Evolutionary conservation across 64 coral and sea anemone genomes (phyloP).

Genomic region (Porites lutea): DNA sequence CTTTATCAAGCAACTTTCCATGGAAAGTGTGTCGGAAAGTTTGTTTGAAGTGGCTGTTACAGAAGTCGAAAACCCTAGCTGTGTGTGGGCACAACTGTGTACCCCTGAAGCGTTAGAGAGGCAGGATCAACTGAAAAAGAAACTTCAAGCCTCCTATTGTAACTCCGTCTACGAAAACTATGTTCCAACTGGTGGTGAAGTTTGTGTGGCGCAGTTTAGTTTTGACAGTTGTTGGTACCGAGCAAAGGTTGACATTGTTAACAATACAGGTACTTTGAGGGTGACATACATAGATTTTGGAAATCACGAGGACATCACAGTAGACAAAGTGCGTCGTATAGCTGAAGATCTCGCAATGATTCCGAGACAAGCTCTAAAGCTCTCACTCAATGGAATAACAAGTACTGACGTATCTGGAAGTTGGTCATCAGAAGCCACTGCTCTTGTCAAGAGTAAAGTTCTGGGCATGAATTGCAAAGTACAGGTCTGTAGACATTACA

Average conservation of each 20-base stretch:
- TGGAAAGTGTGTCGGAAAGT: conserved; percentile 36
- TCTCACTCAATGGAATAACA: conserved; percentile 57
- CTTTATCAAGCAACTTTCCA: conserved; percentile 40
- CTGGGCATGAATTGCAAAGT: conserved; percentile 58
- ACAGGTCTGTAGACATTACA: conserved; percentile 17
- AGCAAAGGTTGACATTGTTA: conserved; percentile 74
- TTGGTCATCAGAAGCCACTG: conserved; percentile 64
- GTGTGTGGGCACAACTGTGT: conserved; percentile 75
- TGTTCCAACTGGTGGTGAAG: conserved; percentile 75
- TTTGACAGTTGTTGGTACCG: conserved; percentile 85
- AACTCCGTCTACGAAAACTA: conserved; percentile 72
- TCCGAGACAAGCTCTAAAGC: conserved; percentile 84
- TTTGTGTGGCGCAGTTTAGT: conserved; percentile 87
- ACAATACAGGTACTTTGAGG: conserved; percentile 70
- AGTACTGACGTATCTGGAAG: conserved; percentile 12
- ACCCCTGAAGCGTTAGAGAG: conserved; percentile 43
- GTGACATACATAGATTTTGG: conserved; percentile 93
- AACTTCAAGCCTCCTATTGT: conserved; percentile 53
- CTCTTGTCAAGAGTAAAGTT: conserved; percentile 62
- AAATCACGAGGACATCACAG: conserved; percentile 80
- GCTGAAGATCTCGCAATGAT: conserved; percentile 58
- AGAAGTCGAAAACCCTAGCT: conserved; percentile 61
- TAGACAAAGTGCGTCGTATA: conserved; percentile 73
- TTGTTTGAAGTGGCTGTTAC: conserved; percentile 62
- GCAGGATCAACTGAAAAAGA: conserved; percentile 28